Conservation (phyloP, 1,140 invertebrate species). For the Drosophila burlai region DNA sequence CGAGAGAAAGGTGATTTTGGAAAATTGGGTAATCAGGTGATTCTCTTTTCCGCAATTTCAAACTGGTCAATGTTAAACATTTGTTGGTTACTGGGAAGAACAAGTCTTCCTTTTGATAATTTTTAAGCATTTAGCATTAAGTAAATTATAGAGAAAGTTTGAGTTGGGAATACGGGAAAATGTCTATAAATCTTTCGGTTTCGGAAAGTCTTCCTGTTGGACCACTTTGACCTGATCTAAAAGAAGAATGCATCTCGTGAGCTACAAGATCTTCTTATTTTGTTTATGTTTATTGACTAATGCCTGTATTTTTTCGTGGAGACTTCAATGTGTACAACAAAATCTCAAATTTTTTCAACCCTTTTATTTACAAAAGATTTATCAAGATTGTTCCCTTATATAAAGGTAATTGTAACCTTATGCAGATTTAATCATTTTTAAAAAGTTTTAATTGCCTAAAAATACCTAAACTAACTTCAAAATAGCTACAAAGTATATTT, state of each 20-base stretch:
- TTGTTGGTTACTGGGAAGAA: not conserved
- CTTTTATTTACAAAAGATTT: not conserved
- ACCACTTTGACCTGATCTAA: not conserved
- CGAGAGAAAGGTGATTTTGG: slow-evolving; percentile 31
- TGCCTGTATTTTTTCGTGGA: not conserved
- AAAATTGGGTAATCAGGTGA: slow-evolving; percentile 19
- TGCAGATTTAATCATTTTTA: not conserved
- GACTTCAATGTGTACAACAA: not conserved
- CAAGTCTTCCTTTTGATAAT: not conserved
- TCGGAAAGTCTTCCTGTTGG: not conserved
- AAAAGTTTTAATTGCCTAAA: not conserved
- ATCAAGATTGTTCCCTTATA: not conserved
- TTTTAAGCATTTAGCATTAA: not conserved
- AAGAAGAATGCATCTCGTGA: not conserved
- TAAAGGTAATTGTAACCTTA: not conserved
- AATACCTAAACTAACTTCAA: not conserved
- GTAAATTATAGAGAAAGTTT: not conserved
- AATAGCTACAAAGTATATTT: not conserved
- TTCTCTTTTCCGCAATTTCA: slow-evolving; percentile 5
- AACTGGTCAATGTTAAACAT: slow-evolving; percentile 2
- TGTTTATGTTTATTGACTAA: not conserved
- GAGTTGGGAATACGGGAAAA: not conserved
- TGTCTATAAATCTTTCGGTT: not conserved
- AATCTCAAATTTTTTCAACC: not conserved
- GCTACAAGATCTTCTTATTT: not conserved